Evolutionary conservation across 2,888 invertebrate species (phyloP).

Genomic region (Branchellion lobata): DNA sequence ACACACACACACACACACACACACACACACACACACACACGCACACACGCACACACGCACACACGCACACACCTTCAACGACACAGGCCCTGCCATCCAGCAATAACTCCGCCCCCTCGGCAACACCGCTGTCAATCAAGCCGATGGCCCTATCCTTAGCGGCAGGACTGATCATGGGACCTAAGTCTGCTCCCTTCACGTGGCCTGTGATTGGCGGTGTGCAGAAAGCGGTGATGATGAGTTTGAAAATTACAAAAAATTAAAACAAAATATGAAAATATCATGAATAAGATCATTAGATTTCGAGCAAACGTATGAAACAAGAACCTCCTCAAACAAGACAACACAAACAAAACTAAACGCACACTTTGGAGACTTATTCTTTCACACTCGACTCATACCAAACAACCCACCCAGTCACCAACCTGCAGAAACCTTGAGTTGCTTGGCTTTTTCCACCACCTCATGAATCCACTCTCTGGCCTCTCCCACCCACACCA

Average conservation of each 20-base stretch:
- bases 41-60: too few species aligned
- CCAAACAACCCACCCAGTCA: too few species aligned
- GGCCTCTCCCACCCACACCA: constrained; percentile 86
- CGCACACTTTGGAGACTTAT: too few species aligned
- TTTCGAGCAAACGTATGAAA: too few species aligned
- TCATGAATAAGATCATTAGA: too few species aligned
- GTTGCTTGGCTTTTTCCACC: constrained; percentile 75
- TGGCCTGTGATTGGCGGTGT: constrained; percentile 50
- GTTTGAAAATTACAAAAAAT: background rate
- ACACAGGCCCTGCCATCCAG: constrained; percentile 83
- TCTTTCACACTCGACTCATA: too few species aligned
- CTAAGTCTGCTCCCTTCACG: constrained; percentile 67
- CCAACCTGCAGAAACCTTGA: constrained; percentile 88
- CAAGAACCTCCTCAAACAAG: too few species aligned
- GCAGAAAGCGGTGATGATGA: too few species aligned
- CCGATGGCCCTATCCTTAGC: constrained; percentile 79
- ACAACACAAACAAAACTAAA: too few species aligned
- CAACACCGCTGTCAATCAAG: constrained; percentile 78
- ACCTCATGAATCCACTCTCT: constrained; percentile 91
- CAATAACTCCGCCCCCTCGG: constrained; percentile 82
- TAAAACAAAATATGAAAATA: too few species aligned
- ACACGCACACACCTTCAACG: constrained; percentile 78
- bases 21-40: too few species aligned
- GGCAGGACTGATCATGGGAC: constrained; percentile 87
- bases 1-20: too few species aligned